Percentiles rank a stretch among this genome's conserved stretches.
These are phyloP conservation scores for Kryptolebias ocellatus DNA, from an alignment of 2,797 vertebrate genomes.

Conservation along the genomic window DNA sequence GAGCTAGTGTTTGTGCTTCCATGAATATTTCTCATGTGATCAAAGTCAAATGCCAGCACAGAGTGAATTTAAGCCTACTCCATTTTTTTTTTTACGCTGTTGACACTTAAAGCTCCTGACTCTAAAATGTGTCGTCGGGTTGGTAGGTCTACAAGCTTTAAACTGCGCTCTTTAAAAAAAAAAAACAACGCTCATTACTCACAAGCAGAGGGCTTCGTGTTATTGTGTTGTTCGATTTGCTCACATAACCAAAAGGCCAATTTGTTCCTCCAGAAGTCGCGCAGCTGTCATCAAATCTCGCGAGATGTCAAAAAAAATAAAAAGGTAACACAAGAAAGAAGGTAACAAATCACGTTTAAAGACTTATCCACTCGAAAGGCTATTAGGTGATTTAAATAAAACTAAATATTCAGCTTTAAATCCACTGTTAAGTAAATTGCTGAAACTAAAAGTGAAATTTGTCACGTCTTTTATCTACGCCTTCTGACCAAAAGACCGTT, in stretches of 20 bases:
- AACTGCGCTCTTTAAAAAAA: slow-evolving; percentile 62
- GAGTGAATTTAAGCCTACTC: slow-evolving; percentile 76
- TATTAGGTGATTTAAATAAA: too few relatives aligned
- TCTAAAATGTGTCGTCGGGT: slow-evolving; percentile 62
- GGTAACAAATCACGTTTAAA: too few relatives aligned
- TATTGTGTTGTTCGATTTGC: slow-evolving; percentile 57
- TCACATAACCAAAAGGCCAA: slow-evolving; percentile 64
- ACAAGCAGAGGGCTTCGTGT: slow-evolving; percentile 48
- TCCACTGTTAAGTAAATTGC: not conserved
- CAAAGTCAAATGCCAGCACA: slow-evolving; percentile 85
- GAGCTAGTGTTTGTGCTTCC: slow-evolving; percentile 88
- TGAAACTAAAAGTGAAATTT: not conserved
- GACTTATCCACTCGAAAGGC: too few relatives aligned
- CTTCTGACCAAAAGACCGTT: not conserved
- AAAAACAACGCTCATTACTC: slow-evolving; percentile 61
- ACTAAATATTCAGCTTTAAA: too few relatives aligned
- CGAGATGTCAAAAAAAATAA: slow-evolving; percentile 34
- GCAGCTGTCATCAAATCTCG: slow-evolving; percentile 29
- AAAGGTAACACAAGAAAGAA: too few relatives aligned
- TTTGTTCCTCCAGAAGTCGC: slow-evolving; percentile 55
- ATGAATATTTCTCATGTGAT: slow-evolving; percentile 93
- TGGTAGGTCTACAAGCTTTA: slow-evolving; percentile 67
- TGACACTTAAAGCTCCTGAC: slow-evolving; percentile 73
- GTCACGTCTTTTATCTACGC: not conserved
- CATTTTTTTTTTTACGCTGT: slow-evolving; percentile 62